Evolutionary conservation across 2,113 vertebrate species (phyloP).

Genomic region (Pao palembangensis): DNA sequence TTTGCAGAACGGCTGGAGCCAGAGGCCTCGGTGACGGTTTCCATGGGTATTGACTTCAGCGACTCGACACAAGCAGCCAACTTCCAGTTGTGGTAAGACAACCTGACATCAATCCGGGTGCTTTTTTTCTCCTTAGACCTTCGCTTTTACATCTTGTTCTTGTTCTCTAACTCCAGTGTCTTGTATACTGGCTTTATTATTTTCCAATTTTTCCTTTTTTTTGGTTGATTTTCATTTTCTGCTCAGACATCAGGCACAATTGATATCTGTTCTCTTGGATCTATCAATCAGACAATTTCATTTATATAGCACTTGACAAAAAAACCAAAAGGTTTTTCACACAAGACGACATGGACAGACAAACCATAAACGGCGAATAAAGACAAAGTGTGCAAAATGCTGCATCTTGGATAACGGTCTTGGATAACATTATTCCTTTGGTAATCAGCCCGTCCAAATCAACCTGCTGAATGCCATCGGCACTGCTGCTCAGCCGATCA

Average conservation of each 20-base stretch:
- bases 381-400: too few species aligned
- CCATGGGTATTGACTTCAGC: conserved; percentile 94
- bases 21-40: conserved; percentile 81
- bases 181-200: conserved; percentile 11
- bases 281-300: too few species aligned
- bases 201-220: conserved; percentile 59
- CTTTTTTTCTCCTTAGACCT: background rate
- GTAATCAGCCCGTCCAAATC: conserved; percentile 93
- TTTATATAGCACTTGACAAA: too few species aligned
- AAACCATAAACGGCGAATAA: too few species aligned
- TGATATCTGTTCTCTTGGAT: conserved; percentile 84
- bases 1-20: conserved; percentile 84
- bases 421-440: conserved; percentile 96
- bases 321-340: too few species aligned
- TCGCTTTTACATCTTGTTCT: conserved; percentile 12
- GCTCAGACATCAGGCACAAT: conserved; percentile 86
- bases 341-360: too few species aligned
- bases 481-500: conserved; percentile 80
- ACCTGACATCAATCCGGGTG: conserved; percentile 12
- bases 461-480: conserved; percentile 90
- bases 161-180: background rate
- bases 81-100: conserved; percentile 93
- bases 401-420: too few species aligned
- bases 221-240: conserved; percentile 35
- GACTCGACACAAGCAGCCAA: conserved; percentile 92